Conservation (phyloP, 2,888 invertebrate species). For the Hirtodrosophila histrioides region DNA sequence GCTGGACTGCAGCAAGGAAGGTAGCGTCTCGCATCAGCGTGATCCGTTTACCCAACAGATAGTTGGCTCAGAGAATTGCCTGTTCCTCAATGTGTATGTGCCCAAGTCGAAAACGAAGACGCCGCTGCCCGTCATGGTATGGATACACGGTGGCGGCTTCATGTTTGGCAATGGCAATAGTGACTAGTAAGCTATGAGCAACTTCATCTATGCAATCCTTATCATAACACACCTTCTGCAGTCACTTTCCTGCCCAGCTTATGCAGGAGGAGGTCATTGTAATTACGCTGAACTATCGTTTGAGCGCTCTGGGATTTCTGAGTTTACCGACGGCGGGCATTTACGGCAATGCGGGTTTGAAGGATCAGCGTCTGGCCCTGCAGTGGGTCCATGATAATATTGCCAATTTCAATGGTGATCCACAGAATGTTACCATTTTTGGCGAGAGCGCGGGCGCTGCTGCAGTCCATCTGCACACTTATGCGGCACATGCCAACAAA, state of each 20-base stretch:
- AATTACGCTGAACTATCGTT: conserved; percentile 82
- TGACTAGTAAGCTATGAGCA: conserved; percentile 70
- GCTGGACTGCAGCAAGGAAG: conserved; percentile 81
- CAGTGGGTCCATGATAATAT: conserved; percentile 85
- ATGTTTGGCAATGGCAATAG: conserved; percentile 79
- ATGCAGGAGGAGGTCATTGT: conserved; percentile 82
- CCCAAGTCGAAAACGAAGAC: conserved; percentile 62
- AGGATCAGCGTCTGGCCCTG: conserved; percentile 85
- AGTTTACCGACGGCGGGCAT: conserved; percentile 81
- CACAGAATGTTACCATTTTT: conserved; percentile 81
- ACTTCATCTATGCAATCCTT: rapidly evolving
- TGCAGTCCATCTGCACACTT: conserved; percentile 79
- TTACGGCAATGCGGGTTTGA: conserved; percentile 82
- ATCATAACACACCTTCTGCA: conserved; percentile 21
- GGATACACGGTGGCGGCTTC: conserved; percentile 83
- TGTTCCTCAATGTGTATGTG: conserved; percentile 82
- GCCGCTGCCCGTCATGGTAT: conserved; percentile 82
- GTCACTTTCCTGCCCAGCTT: conserved; percentile 80
- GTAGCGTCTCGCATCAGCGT: conserved; percentile 77
- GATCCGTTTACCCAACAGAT: conserved; percentile 66
- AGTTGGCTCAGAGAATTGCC: conserved; percentile 82
- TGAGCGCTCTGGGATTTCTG: conserved; percentile 83
- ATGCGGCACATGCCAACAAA: conserved; percentile 75
- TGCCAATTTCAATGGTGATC: conserved; percentile 85
- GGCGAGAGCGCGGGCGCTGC: conserved; percentile 83